phyloP scores from a whole-genome alignment of 2,888 invertebrate species.

The Scaptomyza tumidula region DNA sequence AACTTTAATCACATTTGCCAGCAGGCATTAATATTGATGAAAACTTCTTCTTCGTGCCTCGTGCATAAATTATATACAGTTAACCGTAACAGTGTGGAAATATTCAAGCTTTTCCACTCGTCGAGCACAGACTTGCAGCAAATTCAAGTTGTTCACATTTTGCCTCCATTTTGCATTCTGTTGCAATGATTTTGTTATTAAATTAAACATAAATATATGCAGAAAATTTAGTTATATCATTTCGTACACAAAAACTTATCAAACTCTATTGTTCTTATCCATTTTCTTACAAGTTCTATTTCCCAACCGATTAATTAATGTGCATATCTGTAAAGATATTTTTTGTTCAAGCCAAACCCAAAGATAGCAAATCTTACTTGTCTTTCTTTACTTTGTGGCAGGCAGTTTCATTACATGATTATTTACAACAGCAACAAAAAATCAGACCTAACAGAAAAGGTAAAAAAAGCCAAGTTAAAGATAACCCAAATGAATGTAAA shows the following conservation, averaged over 20 bases:
- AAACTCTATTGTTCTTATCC: not conserved
- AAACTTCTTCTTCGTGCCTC: conserved; percentile 57
- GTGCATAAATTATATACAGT: conserved; percentile 60
- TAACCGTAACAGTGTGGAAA: conserved; percentile 1
- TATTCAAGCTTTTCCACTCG: not conserved
- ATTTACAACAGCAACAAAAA: conserved; percentile 32
- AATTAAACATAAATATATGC: too few relatives aligned
- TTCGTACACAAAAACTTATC: not conserved
- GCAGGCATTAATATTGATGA: conserved; percentile 72
- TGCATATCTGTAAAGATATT: conserved; percentile 1
- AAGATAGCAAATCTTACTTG: conserved; percentile 9
- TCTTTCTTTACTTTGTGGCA: conserved; percentile 14
- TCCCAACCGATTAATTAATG: not conserved
- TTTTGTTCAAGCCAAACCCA: not conserved
- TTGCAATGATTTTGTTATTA: too few relatives aligned
- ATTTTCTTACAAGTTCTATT: not conserved
- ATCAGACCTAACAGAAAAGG: conserved; percentile 12
- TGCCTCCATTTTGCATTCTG: not conserved
- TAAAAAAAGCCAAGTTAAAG: conserved; percentile 28
- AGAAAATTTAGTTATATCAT: not conserved
- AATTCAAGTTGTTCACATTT: not conserved
- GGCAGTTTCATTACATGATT: conserved; percentile 64
- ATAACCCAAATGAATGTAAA: conserved; percentile 26
- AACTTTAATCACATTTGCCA: conserved; percentile 76
- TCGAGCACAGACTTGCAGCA: not conserved